phyloP scores from a whole-genome alignment of 2,888 invertebrate genomes.

The Anodontia alba region DNA sequence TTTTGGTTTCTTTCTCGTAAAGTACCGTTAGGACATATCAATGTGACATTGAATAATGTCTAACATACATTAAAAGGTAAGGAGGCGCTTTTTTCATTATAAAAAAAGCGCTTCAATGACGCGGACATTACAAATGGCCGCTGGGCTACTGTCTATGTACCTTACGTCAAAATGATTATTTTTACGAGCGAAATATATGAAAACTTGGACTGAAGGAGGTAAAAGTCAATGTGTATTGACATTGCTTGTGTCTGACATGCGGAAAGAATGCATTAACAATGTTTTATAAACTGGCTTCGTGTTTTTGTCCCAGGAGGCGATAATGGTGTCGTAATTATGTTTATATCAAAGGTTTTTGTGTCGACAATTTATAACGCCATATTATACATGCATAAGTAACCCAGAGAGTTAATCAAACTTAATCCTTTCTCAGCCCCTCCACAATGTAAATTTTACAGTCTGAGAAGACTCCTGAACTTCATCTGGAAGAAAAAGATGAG shows the following conservation, averaged over 20 bases:
- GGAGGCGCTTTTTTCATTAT: slow-evolving; percentile 8
- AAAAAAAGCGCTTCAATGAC: slow-evolving; percentile 2
- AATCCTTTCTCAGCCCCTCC: no score
- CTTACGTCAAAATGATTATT: slow-evolving; percentile 14
- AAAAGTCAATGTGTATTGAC: slow-evolving; percentile 1
- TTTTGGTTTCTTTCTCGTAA: not conserved
- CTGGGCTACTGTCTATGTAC: not conserved
- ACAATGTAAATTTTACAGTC: no score
- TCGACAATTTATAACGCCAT: not conserved
- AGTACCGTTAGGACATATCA: not conserved
- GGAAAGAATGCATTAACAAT: slow-evolving; percentile 2
- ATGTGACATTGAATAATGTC: slow-evolving; percentile 11
- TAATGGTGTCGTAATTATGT: not conserved
- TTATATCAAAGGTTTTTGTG: not conserved
- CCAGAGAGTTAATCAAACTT: no score
- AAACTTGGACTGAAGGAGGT: not conserved
- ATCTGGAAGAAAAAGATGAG: no score
- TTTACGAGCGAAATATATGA: not conserved
- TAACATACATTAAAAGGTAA: not conserved
- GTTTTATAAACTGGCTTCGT: not conserved
- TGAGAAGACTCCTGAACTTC: no score
- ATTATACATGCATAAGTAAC: no score
- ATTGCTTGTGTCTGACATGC: not conserved
- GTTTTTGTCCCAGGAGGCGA: not conserved
- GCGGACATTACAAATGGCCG: slow-evolving; percentile 7